A percentile compares a stretch with the other conserved stretches of the same genome.
phyloP scores from a whole-genome alignment of 2,888 invertebrate species.

The Ectemnius lituratus region DNA sequence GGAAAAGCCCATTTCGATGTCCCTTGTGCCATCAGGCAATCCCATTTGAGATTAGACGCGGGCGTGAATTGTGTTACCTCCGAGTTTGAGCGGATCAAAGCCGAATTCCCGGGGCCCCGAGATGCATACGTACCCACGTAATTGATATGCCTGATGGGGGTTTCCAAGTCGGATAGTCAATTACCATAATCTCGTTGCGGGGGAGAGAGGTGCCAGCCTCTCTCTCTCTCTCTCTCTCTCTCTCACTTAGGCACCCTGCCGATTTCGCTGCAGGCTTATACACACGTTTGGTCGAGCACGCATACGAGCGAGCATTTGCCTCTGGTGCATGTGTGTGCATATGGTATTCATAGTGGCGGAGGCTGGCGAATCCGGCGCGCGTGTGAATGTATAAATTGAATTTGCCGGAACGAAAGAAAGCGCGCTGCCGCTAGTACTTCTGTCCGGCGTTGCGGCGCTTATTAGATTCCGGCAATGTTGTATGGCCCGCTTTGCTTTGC shows the following conservation, averaged over 20 bases:
- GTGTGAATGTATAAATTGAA: constrained; percentile 55
- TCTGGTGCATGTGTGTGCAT: no score
- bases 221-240: no score
- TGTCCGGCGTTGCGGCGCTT: constrained; percentile 28
- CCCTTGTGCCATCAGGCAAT: constrained; percentile 68
- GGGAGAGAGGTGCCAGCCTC: constrained; percentile 39
- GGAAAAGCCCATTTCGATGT: constrained; percentile 67
- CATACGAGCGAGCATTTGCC: constrained; percentile 20
- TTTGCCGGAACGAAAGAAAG: constrained; percentile 59
- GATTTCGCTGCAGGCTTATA: constrained; percentile 61
- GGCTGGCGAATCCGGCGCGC: not conserved
- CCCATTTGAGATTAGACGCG: constrained; percentile 72
- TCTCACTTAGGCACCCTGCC: constrained; percentile 36
- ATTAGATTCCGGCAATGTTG: constrained; percentile 47
- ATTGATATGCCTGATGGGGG: constrained; percentile 76
- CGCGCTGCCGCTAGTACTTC: constrained; percentile 23
- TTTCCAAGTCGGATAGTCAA: constrained; percentile 76
- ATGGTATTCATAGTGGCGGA: no score
- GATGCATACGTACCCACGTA: constrained; percentile 71
- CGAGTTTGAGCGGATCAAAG: constrained; percentile 74
- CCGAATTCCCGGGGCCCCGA: constrained; percentile 69
- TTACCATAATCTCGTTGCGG: constrained; percentile 76
- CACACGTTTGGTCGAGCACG: constrained; percentile 43
- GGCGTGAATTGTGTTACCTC: constrained; percentile 74
- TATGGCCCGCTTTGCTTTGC: constrained; percentile 29